phyloP scores from a whole-genome alignment of 2,888 invertebrate genomes.

The Leptinotarsa haldemani region DNA sequence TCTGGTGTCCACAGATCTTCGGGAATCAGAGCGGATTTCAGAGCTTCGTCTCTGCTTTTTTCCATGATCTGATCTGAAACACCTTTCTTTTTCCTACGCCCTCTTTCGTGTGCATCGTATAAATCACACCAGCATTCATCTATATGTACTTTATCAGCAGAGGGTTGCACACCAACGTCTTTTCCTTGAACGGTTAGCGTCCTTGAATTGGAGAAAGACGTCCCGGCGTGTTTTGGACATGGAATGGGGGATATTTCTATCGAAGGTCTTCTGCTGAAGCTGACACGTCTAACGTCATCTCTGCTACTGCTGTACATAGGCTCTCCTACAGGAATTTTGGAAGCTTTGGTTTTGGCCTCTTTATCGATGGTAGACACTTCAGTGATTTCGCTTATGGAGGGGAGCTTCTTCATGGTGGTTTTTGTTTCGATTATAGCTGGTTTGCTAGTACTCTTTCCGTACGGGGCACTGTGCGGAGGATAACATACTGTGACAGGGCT shows the following conservation, averaged over 20 bases:
- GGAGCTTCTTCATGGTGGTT: slow-evolving; percentile 50
- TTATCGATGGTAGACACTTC: slow-evolving; percentile 43
- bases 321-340: slow-evolving; percentile 26
- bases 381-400: slow-evolving; percentile 53
- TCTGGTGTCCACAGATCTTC: slow-evolving; percentile 1
- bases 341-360: background rate
- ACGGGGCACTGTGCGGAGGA: slow-evolving; percentile 27
- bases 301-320: slow-evolving; percentile 38
- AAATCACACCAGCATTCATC: slow-evolving; percentile 36
- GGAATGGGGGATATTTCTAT: slow-evolving; percentile 33
- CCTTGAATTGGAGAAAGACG: slow-evolving; percentile 30
- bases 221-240: slow-evolving; percentile 38
- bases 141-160: background rate
- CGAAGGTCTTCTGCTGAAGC: slow-evolving; percentile 24
- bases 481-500: slow-evolving; percentile 34
- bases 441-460: slow-evolving; percentile 29
- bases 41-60: background rate
- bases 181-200: slow-evolving; percentile 22
- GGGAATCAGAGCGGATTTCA: background rate
- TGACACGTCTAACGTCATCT: slow-evolving; percentile 28
- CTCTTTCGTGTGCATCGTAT: background rate
- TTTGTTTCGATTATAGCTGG: slow-evolving; percentile 51
- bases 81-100: background rate
- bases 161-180: slow-evolving; percentile 11
- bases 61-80: slow-evolving; percentile 1